Percentiles rank a stretch among this genome's conserved stretches.
These are phyloP conservation scores for Mycalesis mineus DNA, from an alignment of 2,888 invertebrate genomes.

Conservation along the genomic window DNA sequence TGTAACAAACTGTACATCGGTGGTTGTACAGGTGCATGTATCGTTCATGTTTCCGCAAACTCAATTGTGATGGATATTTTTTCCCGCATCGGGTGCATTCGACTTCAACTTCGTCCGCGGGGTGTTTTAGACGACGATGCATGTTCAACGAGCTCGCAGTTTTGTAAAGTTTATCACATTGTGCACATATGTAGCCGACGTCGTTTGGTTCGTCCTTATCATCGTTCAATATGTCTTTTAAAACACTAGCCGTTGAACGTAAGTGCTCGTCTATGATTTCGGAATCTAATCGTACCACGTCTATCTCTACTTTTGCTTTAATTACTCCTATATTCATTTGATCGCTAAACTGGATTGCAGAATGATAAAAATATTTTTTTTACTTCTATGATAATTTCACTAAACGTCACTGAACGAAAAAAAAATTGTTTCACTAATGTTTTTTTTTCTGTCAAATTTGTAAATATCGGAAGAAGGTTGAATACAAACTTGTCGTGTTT, in stretches of 20 bases:
- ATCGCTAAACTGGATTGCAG: neutral
- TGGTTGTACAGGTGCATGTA: slow-evolving; percentile 53
- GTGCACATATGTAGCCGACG: slow-evolving; percentile 57
- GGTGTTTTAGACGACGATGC: slow-evolving; percentile 54
- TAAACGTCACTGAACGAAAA: slow-evolving; percentile 20
- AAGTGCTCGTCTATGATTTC: slow-evolving; percentile 48
- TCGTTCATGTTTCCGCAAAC: slow-evolving; percentile 53
- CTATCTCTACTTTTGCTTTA: slow-evolving; percentile 37
- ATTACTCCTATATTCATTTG: slow-evolving; percentile 21
- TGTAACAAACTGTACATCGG: slow-evolving; percentile 53
- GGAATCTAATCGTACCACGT: slow-evolving; percentile 41
- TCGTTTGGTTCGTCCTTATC: slow-evolving; percentile 27
- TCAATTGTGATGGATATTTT: slow-evolving; percentile 51
- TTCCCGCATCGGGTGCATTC: slow-evolving; percentile 51
- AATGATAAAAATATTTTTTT: neutral
- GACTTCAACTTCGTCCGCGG: slow-evolving; percentile 38
- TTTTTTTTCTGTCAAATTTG: slow-evolving; percentile 8
- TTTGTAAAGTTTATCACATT: slow-evolving; percentile 59
- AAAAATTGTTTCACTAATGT: slow-evolving; percentile 16
- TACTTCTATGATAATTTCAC: neutral
- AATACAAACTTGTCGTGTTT: too few relatives aligned
- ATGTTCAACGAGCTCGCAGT: slow-evolving; percentile 44
- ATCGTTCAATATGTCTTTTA: slow-evolving; percentile 45
- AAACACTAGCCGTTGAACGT: slow-evolving; percentile 44
- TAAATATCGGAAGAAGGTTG: too few relatives aligned